These are phyloP conservation scores for Pristionchus maxplancki DNA, from an alignment of 2,888 invertebrate genomes.

Conservation along the genomic window DNA sequence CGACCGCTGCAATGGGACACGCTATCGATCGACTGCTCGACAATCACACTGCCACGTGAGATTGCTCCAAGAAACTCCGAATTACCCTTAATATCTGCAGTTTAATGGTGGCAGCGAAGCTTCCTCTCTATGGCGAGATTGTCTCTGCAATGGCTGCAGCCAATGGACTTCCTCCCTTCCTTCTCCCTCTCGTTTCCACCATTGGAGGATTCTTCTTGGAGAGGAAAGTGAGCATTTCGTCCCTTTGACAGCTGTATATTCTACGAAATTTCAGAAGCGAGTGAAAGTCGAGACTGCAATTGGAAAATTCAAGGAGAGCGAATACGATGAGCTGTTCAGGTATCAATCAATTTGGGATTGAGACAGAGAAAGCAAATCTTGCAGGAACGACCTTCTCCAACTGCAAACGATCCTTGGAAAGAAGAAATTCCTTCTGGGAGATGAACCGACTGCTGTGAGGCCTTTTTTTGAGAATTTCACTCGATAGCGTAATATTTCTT, in stretches of 20 bases:
- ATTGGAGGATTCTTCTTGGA: neutral
- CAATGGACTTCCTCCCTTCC: neutral
- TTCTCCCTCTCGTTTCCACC: neutral
- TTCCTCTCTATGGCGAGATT: neutral
- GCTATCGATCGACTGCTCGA: slow-evolving; percentile 30
- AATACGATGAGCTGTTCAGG: slow-evolving; percentile 23
- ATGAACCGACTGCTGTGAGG: neutral
- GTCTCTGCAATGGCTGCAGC: neutral
- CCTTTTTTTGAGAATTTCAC: neutral
- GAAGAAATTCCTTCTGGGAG: neutral
- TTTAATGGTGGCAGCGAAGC: neutral
- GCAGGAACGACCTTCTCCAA: neutral
- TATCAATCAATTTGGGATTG: neutral
- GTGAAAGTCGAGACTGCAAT: neutral
- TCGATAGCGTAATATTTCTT: neutral
- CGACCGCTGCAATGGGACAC: slow-evolving; percentile 10
- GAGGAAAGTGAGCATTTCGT: neutral
- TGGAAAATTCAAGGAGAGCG: slow-evolving; percentile 19
- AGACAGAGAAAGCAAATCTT: neutral
- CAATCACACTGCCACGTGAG: slow-evolving; percentile 40
- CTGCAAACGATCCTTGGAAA: neutral
- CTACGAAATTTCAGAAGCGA: neutral
- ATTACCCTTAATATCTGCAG: neutral
- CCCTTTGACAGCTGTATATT: neutral
- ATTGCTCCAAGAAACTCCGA: no score